Base-by-base conservation (phyloP, 2,113 vertebrate species). In the Gasterosteus nipponicus region DNA sequence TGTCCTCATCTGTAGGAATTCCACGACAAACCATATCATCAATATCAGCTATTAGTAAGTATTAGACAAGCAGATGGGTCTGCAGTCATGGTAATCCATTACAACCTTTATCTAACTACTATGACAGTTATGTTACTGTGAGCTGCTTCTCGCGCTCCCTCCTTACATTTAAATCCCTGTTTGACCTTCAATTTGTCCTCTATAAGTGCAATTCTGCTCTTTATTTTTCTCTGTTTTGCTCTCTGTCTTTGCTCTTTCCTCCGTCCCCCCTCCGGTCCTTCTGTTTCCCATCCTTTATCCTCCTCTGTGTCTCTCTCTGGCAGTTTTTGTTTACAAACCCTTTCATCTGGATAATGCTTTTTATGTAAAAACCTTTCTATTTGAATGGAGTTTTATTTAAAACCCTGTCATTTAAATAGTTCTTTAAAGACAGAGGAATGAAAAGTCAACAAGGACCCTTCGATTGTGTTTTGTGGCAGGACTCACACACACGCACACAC, bases 381-480 rank as follows among this genome's bases (percentile, higher is more conserved):
- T 90, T 90, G 83, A 89, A 87, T 85, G 65, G 81, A 80, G 74
- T 84, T 88, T 87, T 84, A 87, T 89, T 88, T 89, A 84, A 90
- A 91, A 87, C 73, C 79, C 82, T 85, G 78, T 91, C 83, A 89
- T 92, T 90, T 91, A 86, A 90, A 92, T 86, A 73, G 87, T 71
- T 86, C 83, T 87, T 87, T 86, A 86, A 89, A 85, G 83, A 84
- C 84, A 78, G 75, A 84, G 79, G 82, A 90, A 91, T 91, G 82
- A 87, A 90, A 90, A 89, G 88, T 91, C 87, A 92, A 90, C 87
- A 89, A 86, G 75, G 75, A 78, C 79, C 85, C 68, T 84, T 73
- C 80, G 31, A 89, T 91, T 91, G 85, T 85, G 73, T 82, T 87
- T 88, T 75, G 70, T 88, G 79, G 88, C 74, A 82, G 86, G 63